Base-by-base conservation (phyloP, 2,113 vertebrate genomes). In the Sinocyclocheilus maitianheensis region DNA sequence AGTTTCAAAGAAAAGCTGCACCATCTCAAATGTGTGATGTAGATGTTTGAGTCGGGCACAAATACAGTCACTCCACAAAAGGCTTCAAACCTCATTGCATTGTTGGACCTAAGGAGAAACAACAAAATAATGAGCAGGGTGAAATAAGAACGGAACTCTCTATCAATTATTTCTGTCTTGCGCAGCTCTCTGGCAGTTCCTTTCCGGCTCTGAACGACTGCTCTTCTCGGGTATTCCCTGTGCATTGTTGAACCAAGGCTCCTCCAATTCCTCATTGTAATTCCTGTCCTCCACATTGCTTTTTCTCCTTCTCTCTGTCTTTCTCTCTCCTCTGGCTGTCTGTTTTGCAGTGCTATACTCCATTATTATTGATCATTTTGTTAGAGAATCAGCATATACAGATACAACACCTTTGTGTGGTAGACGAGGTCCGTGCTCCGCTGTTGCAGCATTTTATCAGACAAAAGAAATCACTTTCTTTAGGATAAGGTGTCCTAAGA, bases 111-210 rank as follows among this genome's bases (percentile, higher is more conserved):
- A 53, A n/a, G 53, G 69, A 89, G 26, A 48, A 86, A 87, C 18
- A 24, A 40, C 48, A 65, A 12, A 62, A 88, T 91, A 90, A 89
- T 69, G 83, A 88, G 81, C 74, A 55, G 60, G 78, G 58, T 43
- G 34, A 88, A 77, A 43, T 43, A 43, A 81, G 37, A 87, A 37
- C 30, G 16, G 12, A 60, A 81, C 11, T 62, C 85, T 67, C 62
- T 58, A 88, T 89, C 81, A 87, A 76, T 85, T 89, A 86, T 83
- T 86, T 10, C 84, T 90, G 81, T 81, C 63, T 77, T 87, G 85
- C 20, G 55, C 82, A 63, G 60, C 30, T 75, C 80, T 81, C 34
- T 77, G 74, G 30, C 46, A 53, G n/a, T 76, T 51, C 24, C 48
- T 77, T 16, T 26, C 9, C 9, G 1, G 69, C 20, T 72, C 69